These are phyloP conservation scores for Nomada ferruginata DNA, from an alignment of 2,888 invertebrate species.

Conservation along the genomic window DNA sequence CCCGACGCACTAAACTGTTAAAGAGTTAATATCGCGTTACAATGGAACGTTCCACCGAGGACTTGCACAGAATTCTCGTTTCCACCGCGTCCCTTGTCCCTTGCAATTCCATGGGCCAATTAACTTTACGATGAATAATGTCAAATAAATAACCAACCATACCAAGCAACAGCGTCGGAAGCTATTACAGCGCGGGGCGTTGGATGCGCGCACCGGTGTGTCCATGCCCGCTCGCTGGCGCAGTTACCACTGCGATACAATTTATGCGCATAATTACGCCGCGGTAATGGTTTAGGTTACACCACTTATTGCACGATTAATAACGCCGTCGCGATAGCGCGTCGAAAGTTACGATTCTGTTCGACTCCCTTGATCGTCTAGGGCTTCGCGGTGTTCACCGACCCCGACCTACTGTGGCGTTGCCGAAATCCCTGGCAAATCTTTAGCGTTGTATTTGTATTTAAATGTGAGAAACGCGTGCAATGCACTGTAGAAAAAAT, in stretches of 20 bases:
- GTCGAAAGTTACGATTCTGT: slow-evolving; percentile 32
- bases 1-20: no score
- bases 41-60: neutral
- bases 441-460: no score
- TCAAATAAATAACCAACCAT: slow-evolving; percentile 41
- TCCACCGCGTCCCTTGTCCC: neutral
- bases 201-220: slow-evolving; percentile 20
- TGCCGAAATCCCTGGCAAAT: neutral
- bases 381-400: neutral
- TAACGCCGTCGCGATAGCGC: slow-evolving; percentile 41
- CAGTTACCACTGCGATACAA: slow-evolving; percentile 33
- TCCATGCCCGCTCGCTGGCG: slow-evolving; percentile 14
- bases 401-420: neutral
- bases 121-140: slow-evolving; percentile 51
- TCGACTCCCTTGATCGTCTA: neutral
- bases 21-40: slow-evolving; percentile 19
- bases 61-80: slow-evolving; percentile 15
- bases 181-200: slow-evolving; percentile 35
- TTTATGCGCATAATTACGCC: slow-evolving; percentile 56
- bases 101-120: slow-evolving; percentile 32
- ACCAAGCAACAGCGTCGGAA: slow-evolving; percentile 32
- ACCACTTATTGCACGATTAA: slow-evolving; percentile 57
- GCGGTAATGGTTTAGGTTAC: slow-evolving; percentile 52
- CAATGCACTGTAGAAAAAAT: no score
- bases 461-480: no score